Percentiles rank a stretch among this genome's conserved stretches.
phyloP scores from a whole-genome alignment of 2,113 vertebrate species.

The Eubucco bourcierii region DNA sequence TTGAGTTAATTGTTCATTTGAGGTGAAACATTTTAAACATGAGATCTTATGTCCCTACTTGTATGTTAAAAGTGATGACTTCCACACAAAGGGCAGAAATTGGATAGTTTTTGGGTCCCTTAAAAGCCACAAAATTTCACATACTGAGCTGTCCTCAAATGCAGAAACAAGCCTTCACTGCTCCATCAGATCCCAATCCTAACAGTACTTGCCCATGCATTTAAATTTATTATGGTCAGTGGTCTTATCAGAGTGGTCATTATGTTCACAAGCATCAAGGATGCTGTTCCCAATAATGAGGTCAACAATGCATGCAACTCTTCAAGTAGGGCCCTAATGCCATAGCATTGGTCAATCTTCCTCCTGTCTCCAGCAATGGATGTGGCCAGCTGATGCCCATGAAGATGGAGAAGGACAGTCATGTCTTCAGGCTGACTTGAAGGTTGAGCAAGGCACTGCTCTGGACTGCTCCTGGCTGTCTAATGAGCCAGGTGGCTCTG shows the following conservation, averaged over 20 bases:
- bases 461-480: background rate
- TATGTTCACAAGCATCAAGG: background rate
- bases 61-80: background rate
- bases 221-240: background rate
- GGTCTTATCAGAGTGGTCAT: background rate
- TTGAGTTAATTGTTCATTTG: background rate
- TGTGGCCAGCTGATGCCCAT: background rate
- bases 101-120: background rate
- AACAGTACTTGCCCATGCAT: background rate
- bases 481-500: background rate
- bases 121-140: background rate
- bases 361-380: background rate
- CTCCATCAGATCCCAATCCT: background rate
- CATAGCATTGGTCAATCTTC: background rate
- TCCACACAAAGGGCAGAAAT: background rate
- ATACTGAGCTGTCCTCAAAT: background rate
- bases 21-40: background rate
- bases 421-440: background rate
- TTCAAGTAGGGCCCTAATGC: background rate
- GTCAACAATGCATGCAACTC: background rate
- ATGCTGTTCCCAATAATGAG: slow-evolving; percentile 1
- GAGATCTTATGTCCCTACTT: background rate
- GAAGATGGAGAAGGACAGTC: background rate
- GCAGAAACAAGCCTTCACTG: background rate
- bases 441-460: background rate